Evolutionary conservation across 2,113 vertebrate genomes (phyloP).

Genomic region (Eublepharis macularius): DNA sequence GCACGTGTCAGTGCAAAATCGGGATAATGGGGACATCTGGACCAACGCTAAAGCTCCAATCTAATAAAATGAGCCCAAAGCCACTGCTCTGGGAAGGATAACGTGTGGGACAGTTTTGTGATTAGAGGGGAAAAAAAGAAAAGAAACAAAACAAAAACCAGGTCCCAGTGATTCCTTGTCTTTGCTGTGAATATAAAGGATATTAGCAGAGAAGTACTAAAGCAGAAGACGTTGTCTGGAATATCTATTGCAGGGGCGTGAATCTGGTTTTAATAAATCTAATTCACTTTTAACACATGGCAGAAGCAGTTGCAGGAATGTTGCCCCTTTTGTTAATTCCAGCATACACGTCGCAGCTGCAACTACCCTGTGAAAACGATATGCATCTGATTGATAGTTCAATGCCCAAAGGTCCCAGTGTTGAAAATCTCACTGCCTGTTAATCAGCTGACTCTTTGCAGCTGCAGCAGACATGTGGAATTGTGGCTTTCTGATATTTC

Average conservation of each 20-base stretch:
- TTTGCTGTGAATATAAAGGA: neutral
- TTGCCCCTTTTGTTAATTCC: neutral
- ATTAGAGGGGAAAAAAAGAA: neutral
- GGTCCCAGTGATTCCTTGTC: neutral
- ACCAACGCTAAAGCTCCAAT: neutral
- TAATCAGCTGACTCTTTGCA: neutral
- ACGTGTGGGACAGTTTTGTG: neutral
- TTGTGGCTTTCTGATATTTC: neutral
- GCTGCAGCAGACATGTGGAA: neutral
- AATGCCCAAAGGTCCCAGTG: neutral
- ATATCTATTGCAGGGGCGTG: neutral
- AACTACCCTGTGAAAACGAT: neutral
- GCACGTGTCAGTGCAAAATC: neutral
- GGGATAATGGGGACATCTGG: neutral
- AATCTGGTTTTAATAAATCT: constrained; percentile 5
- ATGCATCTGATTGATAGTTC: neutral
- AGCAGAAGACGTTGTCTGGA: neutral
- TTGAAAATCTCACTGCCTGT: neutral
- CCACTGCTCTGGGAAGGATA: neutral
- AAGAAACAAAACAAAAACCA: too few species aligned
- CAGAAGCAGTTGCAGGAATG: neutral
- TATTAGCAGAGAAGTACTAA: neutral
- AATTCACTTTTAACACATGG: constrained; percentile 3
- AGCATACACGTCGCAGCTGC: neutral
- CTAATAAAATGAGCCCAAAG: neutral